Base-by-base conservation (phyloP, 2,888 invertebrate species). In the Plutella xylostella region DNA sequence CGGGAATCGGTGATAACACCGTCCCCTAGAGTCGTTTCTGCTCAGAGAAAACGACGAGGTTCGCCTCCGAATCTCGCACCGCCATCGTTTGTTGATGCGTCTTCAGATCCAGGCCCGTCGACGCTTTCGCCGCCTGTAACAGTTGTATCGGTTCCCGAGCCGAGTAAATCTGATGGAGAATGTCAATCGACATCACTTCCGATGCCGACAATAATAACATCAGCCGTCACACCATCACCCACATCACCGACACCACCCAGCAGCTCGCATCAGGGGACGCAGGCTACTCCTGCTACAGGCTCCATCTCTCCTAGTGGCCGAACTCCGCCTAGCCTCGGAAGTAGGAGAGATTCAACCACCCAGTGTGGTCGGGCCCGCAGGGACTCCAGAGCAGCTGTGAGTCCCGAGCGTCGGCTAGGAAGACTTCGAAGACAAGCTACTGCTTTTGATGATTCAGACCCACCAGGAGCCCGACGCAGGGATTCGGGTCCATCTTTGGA, bases 401-500 rank as follows among this genome's bases (percentile, higher is more conserved):
- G 90, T 61, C 90, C 90, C 0, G 90, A 90, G 55, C 75, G 89
- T n/a, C 80, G 88, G 35, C 69, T 90, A 51, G 89, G 90, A 37
- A 86, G 93, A 45, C 78, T 95, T 42, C 93, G 93, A 62, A 86
- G 96, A 25, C 96, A 96, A 72, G 93, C 93, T 15, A 94, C 95
- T 5, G 93, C 94, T 30, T 94, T 93, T 62, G 96, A 96, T 72
- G 95, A 96, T 68, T 89, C 86, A 55, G 86, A 92, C 43, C 92
- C 92, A 1, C 90, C 90, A 19, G 88, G 88, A 22, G 80, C 83
- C 7, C 85, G 87, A 49, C 87, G 94, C 37, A 86, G 94, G 35
- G 93, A 92, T 50, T 93, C 93, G 2, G 93, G 95, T 49, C 92
- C 92, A 3, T 94, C 94, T 2, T 76, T 95, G 35, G 93, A 93